phyloP scores from a whole-genome alignment of 2,113 vertebrate species.

The Podiceps cristatus region DNA sequence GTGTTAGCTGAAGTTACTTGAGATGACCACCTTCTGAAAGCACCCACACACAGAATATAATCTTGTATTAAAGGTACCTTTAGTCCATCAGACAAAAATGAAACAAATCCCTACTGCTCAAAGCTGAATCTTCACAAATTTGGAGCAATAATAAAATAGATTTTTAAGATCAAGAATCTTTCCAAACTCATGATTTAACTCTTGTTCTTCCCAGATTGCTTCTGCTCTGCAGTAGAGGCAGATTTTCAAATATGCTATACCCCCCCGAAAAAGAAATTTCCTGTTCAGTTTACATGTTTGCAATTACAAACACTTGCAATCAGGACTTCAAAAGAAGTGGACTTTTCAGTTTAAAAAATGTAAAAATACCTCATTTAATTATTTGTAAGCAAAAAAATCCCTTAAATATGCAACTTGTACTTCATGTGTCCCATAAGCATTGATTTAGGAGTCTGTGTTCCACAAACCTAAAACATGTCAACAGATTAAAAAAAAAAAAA shows the following conservation, averaged over 20 bases:
- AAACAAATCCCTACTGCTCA: background rate
- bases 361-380: background rate
- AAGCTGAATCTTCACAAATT: background rate
- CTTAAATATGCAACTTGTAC: background rate
- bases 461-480: background rate
- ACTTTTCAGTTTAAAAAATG: background rate
- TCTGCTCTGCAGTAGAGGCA: background rate
- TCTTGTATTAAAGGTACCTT: background rate
- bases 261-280: background rate
- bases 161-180: background rate
- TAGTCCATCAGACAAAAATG: background rate
- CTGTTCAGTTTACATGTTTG: background rate
- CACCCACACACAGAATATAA: background rate
- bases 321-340: background rate
- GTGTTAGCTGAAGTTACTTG: background rate
- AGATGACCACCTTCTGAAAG: background rate
- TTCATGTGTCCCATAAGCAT: background rate
- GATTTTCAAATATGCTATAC: background rate
- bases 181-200: background rate
- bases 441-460: background rate
- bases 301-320: background rate
- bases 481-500: background rate
- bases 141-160: background rate
- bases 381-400: background rate
- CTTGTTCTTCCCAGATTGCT: background rate